Percentiles rank a stretch among this genome's conserved stretches.
Evolutionary conservation across 2,797 vertebrate species (phyloP).

Genomic region (Epinephelus awoara): DNA sequence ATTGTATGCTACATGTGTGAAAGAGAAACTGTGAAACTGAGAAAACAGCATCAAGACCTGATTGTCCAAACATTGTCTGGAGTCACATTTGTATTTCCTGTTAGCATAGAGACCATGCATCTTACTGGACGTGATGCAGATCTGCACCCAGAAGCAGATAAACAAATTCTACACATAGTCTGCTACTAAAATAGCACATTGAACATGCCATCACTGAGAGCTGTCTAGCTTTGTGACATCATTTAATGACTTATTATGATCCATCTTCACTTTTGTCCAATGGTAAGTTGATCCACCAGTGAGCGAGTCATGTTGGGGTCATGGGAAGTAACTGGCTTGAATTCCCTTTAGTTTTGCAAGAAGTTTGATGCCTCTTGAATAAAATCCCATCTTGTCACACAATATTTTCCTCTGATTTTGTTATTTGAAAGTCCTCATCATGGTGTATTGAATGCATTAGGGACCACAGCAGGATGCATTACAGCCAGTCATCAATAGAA

Average conservation of each 20-base stretch:
- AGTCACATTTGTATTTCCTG: not conserved
- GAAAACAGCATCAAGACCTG: no score
- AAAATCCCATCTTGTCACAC: not conserved
- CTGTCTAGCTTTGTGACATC: not conserved
- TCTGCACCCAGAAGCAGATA: conserved; percentile 8
- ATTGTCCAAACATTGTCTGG: no score
- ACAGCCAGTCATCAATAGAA: conserved; percentile 57
- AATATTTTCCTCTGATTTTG: not conserved
- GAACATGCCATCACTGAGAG: not conserved
- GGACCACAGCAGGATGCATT: conserved; percentile 61
- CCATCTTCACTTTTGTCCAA: not conserved
- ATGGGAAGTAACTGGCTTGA: conserved; percentile 23
- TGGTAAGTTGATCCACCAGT: conserved; percentile 11
- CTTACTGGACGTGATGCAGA: not conserved
- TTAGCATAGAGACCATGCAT: not conserved
- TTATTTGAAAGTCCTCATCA: conserved; percentile 15
- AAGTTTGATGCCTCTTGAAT: conserved; percentile 7
- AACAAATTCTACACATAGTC: conserved; percentile 6
- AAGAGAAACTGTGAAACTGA: no score
- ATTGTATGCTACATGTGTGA: no score
- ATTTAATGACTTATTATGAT: not conserved
- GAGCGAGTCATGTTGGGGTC: conserved; percentile 15
- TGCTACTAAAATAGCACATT: not conserved
- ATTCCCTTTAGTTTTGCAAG: not conserved
- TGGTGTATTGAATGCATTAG: conserved; percentile 36